Conservation (phyloP, 1,140 invertebrate genomes). For the Papilio machaon region DNA sequence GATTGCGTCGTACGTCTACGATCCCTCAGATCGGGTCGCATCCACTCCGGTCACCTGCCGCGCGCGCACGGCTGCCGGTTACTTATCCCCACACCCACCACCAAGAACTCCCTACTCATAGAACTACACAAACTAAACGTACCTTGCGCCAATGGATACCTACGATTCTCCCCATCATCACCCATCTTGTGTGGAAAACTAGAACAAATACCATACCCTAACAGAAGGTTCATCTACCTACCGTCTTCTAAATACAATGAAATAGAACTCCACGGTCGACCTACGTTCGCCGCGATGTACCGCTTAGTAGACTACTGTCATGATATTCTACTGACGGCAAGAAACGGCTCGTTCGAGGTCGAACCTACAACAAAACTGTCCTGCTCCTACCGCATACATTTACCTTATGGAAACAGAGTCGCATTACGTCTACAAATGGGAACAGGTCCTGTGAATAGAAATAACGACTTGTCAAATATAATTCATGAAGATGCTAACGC, state of each 20-base stretch:
- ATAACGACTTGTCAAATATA: conserved; percentile 61
- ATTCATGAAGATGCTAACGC: conserved; percentile 65
- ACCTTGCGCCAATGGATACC: conserved; percentile 82
- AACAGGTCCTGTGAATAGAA: conserved; percentile 60
- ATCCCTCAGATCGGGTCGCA: conserved; percentile 54
- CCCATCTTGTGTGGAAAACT: conserved; percentile 84
- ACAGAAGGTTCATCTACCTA: conserved; percentile 83
- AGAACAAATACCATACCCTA: conserved; percentile 82
- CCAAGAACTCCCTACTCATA: conserved; percentile 81
- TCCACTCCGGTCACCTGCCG: conserved; percentile 73
- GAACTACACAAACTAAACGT: conserved; percentile 85
- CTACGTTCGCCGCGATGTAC: conserved; percentile 84
- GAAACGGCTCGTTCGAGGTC: conserved; percentile 84
- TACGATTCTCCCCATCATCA: conserved; percentile 79
- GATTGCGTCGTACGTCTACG: conserved; percentile 75
- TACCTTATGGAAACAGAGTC: conserved; percentile 85
- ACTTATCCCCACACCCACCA: conserved; percentile 62
- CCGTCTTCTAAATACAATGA: conserved; percentile 66
- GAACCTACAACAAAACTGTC: conserved; percentile 80
- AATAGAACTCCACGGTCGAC: conserved; percentile 82
- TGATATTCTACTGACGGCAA: conserved; percentile 83
- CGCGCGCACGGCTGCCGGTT: conserved; percentile 68
- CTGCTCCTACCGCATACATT: conserved; percentile 84
- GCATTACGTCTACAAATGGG: conserved; percentile 82
- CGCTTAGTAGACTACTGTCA: conserved; percentile 85